Percentiles rank a stretch among this genome's conserved stretches.
Evolutionary conservation across 2,888 invertebrate species (phyloP).

Genomic region (Apoda limacodes): DNA sequence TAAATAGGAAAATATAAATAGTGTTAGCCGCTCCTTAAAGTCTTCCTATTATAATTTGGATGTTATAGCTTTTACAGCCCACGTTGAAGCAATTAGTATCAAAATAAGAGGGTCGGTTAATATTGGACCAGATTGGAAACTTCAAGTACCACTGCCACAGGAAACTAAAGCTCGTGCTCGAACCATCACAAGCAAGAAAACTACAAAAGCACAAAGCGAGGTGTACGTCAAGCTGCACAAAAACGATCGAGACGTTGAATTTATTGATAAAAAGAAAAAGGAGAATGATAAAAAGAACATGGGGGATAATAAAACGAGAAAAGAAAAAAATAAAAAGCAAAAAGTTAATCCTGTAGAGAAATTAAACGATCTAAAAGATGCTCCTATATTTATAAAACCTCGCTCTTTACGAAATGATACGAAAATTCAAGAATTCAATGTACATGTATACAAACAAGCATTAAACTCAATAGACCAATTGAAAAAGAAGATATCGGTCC

Average conservation of each 20-base stretch:
- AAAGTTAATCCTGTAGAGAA: no score
- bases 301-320: neutral
- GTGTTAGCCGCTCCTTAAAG: no score
- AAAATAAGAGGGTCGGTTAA: neutral
- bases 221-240: neutral
- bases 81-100: no score
- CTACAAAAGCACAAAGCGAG: neutral
- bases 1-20: no score
- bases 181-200: no score
- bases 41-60: no score
- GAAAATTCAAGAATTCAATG: conserved; percentile 27
- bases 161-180: no score
- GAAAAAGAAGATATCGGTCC: conserved; percentile 19
- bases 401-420: conserved; percentile 22
- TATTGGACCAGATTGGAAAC: neutral
- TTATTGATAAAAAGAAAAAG: neutral
- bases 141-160: no score
- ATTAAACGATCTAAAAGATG: no score
- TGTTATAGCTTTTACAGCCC: no score
- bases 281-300: neutral
- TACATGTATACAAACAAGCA: conserved; percentile 29
- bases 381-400: neutral
- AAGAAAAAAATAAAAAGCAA: no score
- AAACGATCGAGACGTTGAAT: neutral
- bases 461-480: conserved; percentile 26